Base-by-base conservation (phyloP, 2,888 invertebrate genomes). In the Netelia fuscicornis region DNA sequence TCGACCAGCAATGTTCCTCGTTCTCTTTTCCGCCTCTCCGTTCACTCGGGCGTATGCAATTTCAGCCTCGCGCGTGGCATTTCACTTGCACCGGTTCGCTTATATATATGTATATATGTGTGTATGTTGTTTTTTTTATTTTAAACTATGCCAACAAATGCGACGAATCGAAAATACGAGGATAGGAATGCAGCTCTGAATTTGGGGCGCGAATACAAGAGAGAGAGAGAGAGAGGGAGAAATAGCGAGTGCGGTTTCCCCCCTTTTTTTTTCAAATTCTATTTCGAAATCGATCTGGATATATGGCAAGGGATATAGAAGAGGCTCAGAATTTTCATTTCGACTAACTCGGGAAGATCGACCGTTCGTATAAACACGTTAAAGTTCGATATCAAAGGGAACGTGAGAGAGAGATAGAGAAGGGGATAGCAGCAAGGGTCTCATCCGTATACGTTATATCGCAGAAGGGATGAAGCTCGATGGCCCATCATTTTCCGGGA, bases 1-100 rank as follows among this genome's bases (percentile, higher is more conserved):
- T 42, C 64, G 44, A 64, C 56, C 68, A 20, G 65, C 74, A 79
- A 77, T 30, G 83, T 83, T 84, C 72, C 30, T 76, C 75, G n/a
- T 79, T 58, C 44, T 80, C 52, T 64, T 52, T 67, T 64, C 10
- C 11, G 13, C 17, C 64, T 20, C 48, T 58, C 67, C 20, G 70
- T 78, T 23, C 54, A 62, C 81, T 64, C 64, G 23, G 42, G 23
- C 60, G 74, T 58, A 77, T 17, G 81, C 62, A 74, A 78, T 74
- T 70, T 52, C 17, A 42, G 25, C 48, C 13, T 13, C 42, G 2
- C 13, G 37, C 58, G 52, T 68, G 68, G 68, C 60, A 74, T 85
- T 76, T 80, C 68, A 78, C 74, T 80, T 72, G 60, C 70, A 48
- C 13, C 9, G 60, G 76, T 81, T 54, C 64, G 67, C 48, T n/a